Conservation (phyloP, 35 echinoderm and acorn worm genomes). For the Apostichopus parvimensis region DNA sequence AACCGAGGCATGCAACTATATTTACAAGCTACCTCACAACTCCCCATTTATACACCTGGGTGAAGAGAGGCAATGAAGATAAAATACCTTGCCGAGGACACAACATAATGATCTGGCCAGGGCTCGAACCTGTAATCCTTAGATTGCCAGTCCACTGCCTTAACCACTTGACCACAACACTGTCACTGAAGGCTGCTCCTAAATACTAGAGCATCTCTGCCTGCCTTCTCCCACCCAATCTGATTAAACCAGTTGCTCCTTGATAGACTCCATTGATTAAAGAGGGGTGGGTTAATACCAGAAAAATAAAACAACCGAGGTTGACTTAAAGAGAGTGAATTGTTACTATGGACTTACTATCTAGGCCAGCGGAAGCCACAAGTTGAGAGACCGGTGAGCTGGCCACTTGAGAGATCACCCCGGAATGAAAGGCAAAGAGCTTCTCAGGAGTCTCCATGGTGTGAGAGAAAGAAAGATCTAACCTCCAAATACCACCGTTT, state of each 20-base stretch:
- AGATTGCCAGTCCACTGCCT: too few species aligned
- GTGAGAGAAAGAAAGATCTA: conserved; percentile 98
- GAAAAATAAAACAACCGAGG: background rate
- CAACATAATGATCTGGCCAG: too few species aligned
- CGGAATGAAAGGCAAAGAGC: conserved; percentile 91
- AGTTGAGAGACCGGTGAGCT: conserved; percentile 78
- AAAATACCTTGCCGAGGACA: too few species aligned
- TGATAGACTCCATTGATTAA: background rate
- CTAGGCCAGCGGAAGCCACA: conserved; percentile 67
- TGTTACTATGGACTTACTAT: conserved; percentile 58
- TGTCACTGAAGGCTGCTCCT: too few species aligned
- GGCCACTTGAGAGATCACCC: conserved; percentile 73
- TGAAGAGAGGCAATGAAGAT: too few species aligned
- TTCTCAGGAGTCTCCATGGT: conserved; percentile 92
- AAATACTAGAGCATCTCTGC: too few species aligned
- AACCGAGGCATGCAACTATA: too few species aligned
- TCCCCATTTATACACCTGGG: too few species aligned
- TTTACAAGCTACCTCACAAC: too few species aligned
- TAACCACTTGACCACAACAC: too few species aligned
- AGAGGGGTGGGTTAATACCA: background rate
- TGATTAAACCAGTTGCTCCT: background rate
- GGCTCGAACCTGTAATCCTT: too few species aligned
- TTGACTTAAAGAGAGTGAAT: background rate
- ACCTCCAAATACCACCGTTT: conserved; percentile 95
- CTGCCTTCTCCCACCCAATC: background rate